Percentiles rank a stretch among this genome's conserved stretches.
Evolutionary conservation across 1,140 invertebrate species (phyloP).

Genomic region (Drosophila ananassae): DNA sequence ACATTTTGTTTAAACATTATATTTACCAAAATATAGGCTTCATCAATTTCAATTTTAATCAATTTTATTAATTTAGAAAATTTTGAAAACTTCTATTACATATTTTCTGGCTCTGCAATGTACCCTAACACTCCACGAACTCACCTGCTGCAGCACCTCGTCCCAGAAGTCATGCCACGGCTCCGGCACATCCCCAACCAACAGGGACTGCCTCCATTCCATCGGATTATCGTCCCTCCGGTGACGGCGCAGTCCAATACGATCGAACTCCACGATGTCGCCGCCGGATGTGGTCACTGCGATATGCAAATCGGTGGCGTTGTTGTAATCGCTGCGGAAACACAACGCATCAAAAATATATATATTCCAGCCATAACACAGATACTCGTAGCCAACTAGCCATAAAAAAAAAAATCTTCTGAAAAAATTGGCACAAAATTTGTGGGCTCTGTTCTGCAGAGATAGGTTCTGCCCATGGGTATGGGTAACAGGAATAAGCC

Average conservation of each 20-base stretch:
- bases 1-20: no score
- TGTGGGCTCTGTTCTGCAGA: constrained; percentile 42
- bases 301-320: constrained; percentile 92
- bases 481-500: constrained; percentile 16
- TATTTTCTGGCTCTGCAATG: no score
- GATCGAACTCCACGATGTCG: constrained; percentile 91
- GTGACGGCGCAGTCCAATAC: constrained; percentile 86
- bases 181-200: constrained; percentile 87
- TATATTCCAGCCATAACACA: constrained; percentile 41
- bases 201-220: constrained; percentile 87
- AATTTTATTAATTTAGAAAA: no score
- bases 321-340: constrained; percentile 89
- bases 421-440: constrained; percentile 27
- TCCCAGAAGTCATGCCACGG: constrained; percentile 92
- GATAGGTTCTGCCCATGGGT: not conserved
- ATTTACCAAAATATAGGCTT: no score
- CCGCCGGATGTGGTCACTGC: constrained; percentile 91
- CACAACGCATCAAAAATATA: constrained; percentile 61
- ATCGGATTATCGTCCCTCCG: constrained; percentile 84
- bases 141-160: constrained; percentile 87
- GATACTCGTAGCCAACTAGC: constrained; percentile 16
- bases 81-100: no score
- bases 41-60: no score
- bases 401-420: constrained; percentile 14
- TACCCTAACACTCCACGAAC: constrained; percentile 4